These are phyloP conservation scores for Gastrophryne carolinensis DNA, from an alignment of 2,797 vertebrate genomes.

Conservation along the genomic window DNA sequence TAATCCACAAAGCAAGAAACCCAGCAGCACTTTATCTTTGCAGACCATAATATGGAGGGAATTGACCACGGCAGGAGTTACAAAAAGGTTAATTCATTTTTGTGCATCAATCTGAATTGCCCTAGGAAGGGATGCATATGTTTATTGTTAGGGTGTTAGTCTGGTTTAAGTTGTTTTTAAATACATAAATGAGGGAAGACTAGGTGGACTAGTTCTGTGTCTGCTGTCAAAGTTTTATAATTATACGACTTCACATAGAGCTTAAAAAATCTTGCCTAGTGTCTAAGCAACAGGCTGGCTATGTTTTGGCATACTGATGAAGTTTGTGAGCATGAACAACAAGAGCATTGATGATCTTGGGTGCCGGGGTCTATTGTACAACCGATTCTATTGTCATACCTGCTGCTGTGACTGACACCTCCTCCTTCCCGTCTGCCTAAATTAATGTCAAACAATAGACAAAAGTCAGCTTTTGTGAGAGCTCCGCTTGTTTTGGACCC, in stretches of 20 bases:
- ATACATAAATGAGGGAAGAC: neutral
- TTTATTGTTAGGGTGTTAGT: too few relatives aligned
- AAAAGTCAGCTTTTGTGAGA: neutral
- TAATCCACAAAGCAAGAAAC: too few relatives aligned
- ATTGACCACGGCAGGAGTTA: too few relatives aligned
- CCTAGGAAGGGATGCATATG: too few relatives aligned
- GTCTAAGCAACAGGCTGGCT: neutral
- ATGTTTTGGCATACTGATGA: conserved; percentile 12
- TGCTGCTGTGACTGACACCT: conserved; percentile 32
- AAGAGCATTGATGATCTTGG: neutral
- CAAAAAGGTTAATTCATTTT: too few relatives aligned
- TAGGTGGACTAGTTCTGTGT: neutral
- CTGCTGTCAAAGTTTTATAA: neutral
- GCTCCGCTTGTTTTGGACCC: neutral
- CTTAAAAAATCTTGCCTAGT: neutral
- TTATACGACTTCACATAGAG: neutral
- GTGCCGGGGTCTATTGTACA: conserved; percentile 30
- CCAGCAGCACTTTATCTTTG: too few relatives aligned
- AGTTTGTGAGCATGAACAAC: neutral
- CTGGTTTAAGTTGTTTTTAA: too few relatives aligned
- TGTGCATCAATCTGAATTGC: too few relatives aligned
- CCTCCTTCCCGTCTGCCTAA: conserved; percentile 13
- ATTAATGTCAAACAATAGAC: conserved; percentile 24
- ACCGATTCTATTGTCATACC: conserved; percentile 46
- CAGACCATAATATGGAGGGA: too few relatives aligned